Percentiles rank a stretch among this genome's conserved stretches.
Conservation (phyloP, 2,888 invertebrate species). For the Drepanosiphum platanoidis region DNA sequence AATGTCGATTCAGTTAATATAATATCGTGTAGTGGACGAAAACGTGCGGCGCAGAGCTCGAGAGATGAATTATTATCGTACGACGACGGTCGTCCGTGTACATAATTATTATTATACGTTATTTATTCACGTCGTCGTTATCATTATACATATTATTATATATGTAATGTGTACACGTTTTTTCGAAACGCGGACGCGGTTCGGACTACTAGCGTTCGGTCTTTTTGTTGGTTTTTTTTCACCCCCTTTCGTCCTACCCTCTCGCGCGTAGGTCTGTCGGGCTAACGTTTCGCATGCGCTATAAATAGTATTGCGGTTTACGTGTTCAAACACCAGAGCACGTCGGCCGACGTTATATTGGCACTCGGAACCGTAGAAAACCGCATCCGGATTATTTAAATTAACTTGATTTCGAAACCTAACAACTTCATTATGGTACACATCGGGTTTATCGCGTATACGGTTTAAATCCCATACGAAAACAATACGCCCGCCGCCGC, state of each 20-base stretch:
- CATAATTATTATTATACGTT: too few relatives aligned
- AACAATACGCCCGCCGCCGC: slow-evolving; percentile 12
- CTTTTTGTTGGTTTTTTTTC: not conserved
- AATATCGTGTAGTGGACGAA: too few relatives aligned
- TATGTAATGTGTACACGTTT: too few relatives aligned
- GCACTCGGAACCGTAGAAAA: slow-evolving; percentile 14
- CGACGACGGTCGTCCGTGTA: too few relatives aligned
- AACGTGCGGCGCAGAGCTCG: too few relatives aligned
- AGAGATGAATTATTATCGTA: too few relatives aligned
- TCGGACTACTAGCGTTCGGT: too few relatives aligned
- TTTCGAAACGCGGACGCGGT: too few relatives aligned
- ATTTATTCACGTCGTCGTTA: too few relatives aligned
- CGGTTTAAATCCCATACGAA: not conserved
- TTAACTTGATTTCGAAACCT: slow-evolving; percentile 44
- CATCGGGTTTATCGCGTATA: not conserved
- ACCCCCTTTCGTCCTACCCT: not conserved
- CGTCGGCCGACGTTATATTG: slow-evolving; percentile 7
- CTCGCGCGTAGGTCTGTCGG: not conserved
- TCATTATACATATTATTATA: too few relatives aligned
- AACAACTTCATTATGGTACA: slow-evolving; percentile 27
- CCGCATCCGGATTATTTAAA: slow-evolving; percentile 31
- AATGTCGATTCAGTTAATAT: too few relatives aligned
- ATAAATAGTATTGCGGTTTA: slow-evolving; percentile 16
- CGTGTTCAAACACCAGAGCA: not conserved
- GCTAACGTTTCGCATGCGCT: not conserved